Conservation (phyloP, 2,888 invertebrate species). For the Meganola albula region DNA sequence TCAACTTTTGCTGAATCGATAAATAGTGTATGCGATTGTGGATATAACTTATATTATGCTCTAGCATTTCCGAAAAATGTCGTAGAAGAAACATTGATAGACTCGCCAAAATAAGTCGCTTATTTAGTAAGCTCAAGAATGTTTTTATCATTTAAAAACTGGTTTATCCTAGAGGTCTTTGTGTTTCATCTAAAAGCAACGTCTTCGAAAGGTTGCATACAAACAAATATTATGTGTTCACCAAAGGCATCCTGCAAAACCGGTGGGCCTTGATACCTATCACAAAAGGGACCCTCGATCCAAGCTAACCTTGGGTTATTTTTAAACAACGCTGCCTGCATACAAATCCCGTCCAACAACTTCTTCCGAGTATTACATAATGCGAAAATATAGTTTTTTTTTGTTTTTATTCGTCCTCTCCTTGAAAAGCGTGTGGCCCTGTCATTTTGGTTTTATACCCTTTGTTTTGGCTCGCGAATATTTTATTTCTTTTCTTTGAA, state of each 20-base stretch:
- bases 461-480: slow-evolving; percentile 72
- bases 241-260: slow-evolving; percentile 62
- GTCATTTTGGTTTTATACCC: slow-evolving; percentile 70
- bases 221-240: slow-evolving; percentile 35
- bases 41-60: no score
- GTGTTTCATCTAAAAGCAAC: no score
- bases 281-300: slow-evolving; percentile 68
- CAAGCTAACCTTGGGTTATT: slow-evolving; percentile 73
- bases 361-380: slow-evolving; percentile 76
- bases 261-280: slow-evolving; percentile 73
- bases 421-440: slow-evolving; percentile 71
- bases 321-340: slow-evolving; percentile 66
- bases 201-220: slow-evolving; percentile 21
- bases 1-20: no score
- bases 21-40: no score
- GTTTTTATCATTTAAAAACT: no score
- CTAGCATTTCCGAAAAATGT: no score
- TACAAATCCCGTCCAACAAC: slow-evolving; percentile 63
- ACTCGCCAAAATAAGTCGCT: no score
- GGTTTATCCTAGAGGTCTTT: no score
- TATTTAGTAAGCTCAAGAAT: no score
- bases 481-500: slow-evolving; percentile 73
- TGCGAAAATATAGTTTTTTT: slow-evolving; percentile 67
- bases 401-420: slow-evolving; percentile 50
- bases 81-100: no score